Base-by-base conservation (phyloP, 2,888 invertebrate species). In the Tenthredo livida region DNA sequence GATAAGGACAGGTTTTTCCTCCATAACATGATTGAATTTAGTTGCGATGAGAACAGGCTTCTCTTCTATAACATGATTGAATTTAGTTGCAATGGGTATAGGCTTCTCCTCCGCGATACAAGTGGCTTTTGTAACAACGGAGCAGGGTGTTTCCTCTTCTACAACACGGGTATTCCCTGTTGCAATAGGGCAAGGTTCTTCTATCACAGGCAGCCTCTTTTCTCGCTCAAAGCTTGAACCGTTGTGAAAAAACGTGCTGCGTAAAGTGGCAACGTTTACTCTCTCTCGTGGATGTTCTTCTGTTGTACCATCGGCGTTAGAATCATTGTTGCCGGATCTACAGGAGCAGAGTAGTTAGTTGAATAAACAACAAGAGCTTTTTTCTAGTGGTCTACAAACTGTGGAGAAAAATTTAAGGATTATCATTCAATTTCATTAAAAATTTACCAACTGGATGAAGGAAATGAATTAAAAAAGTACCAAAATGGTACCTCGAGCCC, bases 241-340 rank as follows among this genome's bases (percentile, higher is more conserved):
- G 87, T 89, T 91, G 84, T 94, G 94, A 90, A 95, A 95, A 91
- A 95, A 95, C 86, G 95, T 94, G 88, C 94, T 95, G 88, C 94
- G 93, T 85, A 95, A 88, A 85, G 94, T 93, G 54, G 94, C 94
- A 4, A 94, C 94, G 86, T 94, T 94, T 4, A 94, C 93, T 29
- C 93, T 91, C 83, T 94, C 93, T 86, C 94, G 94, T 75, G 93
- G 90, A n/a, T 86, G 77, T 75, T 86, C 50, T 37, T 86, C 86
- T 86, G 87, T 37, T 54, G 77, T 47, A 85, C 85, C 17, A 43
- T 80, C 47, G 75, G 77, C 54, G 65, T 85, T 17, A 65, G 84
- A 17, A 73, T 67, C 83, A 33, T 47, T 83, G 70, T 65, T 83
- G 50, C 43, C 29, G 29, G 67, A 83, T 47, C 83, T 83, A 25